These are phyloP conservation scores for Lysandra bellargus DNA, from an alignment of 2,888 invertebrate genomes.

Conservation along the genomic window DNA sequence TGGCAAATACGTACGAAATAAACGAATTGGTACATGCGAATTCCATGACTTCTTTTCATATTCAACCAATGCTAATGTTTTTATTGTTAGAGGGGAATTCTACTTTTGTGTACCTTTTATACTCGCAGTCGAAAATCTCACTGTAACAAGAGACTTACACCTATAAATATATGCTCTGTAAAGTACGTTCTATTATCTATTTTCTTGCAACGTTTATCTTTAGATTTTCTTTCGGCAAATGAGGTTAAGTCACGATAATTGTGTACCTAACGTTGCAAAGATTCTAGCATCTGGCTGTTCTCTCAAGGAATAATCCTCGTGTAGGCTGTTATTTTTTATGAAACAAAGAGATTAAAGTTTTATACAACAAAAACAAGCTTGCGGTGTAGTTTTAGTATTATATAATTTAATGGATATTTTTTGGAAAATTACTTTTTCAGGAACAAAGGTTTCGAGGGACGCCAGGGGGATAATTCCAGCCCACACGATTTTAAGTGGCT, in stretches of 20 bases:
- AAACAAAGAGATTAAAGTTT: neutral
- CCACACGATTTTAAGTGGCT: slow-evolving; percentile 9
- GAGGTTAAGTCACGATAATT: neutral
- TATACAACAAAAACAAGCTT: neutral
- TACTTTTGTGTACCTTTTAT: slow-evolving; percentile 3
- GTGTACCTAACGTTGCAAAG: neutral
- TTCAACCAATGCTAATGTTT: slow-evolving; percentile 31
- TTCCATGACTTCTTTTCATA: slow-evolving; percentile 30
- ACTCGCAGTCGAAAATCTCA: slow-evolving; percentile 5
- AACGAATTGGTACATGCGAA: slow-evolving; percentile 28
- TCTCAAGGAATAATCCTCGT: neutral
- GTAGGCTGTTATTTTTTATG: neutral
- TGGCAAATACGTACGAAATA: slow-evolving; percentile 28
- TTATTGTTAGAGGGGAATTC: slow-evolving; percentile 16
- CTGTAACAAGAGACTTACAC: neutral
- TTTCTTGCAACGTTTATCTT: neutral
- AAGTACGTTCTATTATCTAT: neutral
- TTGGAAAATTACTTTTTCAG: neutral
- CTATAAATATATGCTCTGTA: neutral
- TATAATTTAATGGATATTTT: neutral
- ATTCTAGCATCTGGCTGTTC: neutral
- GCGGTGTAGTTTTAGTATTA: neutral
- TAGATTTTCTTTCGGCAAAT: slow-evolving; percentile 7
- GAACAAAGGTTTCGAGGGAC: neutral
- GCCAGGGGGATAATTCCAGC: neutral